Conservation (phyloP, 1,140 invertebrate species). For the Platyscapa corneri region DNA sequence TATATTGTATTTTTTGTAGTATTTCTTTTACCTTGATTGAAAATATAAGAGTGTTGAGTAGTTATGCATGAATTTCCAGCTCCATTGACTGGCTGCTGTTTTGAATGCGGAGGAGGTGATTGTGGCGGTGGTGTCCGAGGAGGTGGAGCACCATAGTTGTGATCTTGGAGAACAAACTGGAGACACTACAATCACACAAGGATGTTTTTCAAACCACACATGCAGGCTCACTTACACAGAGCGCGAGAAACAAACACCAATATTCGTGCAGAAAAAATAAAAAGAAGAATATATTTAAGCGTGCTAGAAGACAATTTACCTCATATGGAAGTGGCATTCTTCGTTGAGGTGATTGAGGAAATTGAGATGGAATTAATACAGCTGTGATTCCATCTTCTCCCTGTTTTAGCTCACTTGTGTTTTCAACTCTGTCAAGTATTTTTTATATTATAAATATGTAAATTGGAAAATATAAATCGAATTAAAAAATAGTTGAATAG, state of each 20-base stretch:
- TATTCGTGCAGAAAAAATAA: not conserved
- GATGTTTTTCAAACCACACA: constrained; percentile 33
- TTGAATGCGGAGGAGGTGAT: constrained; percentile 73
- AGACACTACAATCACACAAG: constrained; percentile 70
- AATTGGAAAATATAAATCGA: no score
- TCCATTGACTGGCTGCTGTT: constrained; percentile 68
- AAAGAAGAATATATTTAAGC: not conserved
- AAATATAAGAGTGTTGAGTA: constrained; percentile 67
- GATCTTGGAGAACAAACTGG: constrained; percentile 85
- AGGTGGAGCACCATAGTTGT: constrained; percentile 86
- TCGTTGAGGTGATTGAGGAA: constrained; percentile 61
- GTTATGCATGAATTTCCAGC: constrained; percentile 62
- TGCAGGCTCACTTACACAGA: not conserved
- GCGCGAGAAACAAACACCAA: constrained; percentile 9
- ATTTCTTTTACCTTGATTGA: constrained; percentile 62
- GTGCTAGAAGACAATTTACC: constrained; percentile 57
- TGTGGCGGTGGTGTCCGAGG: constrained; percentile 77
- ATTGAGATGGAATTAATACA: constrained; percentile 46
- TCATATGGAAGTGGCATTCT: constrained; percentile 69
- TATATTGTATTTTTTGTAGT: not conserved
- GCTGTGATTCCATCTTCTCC: constrained; percentile 57
- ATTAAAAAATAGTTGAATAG: no score
- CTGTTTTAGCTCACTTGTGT: constrained; percentile 57
- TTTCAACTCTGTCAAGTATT: constrained; percentile 59
- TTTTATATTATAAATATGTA: not conserved